Evolutionary conservation across 2,113 vertebrate genomes (phyloP), one percentile per base, ranked within the genome.

Genomic region (Narcine bancroftii): DNA sequence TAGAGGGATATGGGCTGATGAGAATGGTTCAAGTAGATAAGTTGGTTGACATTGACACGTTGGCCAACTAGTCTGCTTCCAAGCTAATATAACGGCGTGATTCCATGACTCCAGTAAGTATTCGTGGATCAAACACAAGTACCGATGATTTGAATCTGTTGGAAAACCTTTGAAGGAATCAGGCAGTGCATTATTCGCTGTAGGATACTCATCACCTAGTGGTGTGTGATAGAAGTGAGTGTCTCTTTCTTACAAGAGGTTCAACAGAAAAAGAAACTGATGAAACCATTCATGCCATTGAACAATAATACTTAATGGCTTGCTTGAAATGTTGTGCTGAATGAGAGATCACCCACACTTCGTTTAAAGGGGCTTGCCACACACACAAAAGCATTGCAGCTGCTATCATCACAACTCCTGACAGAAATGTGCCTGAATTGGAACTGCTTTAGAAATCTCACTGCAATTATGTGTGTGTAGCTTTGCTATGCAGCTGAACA

Each of bases 301-400:
- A 87, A 63, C 33, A 60, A 87, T 60, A 60, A 60, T 60, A 26
- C 21, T 69, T 69, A 69, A 19, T 87, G 50, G 60, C 53, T 19
- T 87, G 81, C 60, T 56, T 24, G 53, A 63, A 63, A n/a, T 1
- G 1, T 63, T 21, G n/a, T 36, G 53, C 15, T 60, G 81, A 63
- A 36, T 39, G 15, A 33, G 79, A 83, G 47, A 83, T 87, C 53
- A 56, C 81, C 53, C 33, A n/a, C 81, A 36, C 50, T 87, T 60
- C 53, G 15, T 33, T 36, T 53, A 60, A 87, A 36, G 53, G 81
- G 60, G 33, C 81, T 56, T 87, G 81, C 33, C 81, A 21, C n/a
- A 63, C 81, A 87, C 66, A 60, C 36, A 72, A 75, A 87, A 87
- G 60, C 81, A 63, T 60, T 63, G 53, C n/a, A 15, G 53, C 81